Conservation (phyloP, 2,888 invertebrate species). For the Arrhopalites spinosus region DNA sequence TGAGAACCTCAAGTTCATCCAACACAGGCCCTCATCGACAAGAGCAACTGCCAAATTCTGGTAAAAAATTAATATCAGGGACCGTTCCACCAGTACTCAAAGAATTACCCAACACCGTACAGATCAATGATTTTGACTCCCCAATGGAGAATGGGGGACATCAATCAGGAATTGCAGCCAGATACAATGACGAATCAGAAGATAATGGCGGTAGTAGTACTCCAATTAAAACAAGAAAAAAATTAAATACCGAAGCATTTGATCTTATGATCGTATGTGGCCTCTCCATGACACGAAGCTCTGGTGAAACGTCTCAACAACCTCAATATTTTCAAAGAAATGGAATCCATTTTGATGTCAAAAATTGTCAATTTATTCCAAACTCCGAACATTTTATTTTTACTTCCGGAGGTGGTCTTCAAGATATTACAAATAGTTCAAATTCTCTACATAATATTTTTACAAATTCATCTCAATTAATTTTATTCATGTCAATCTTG, state of each 20-base stretch:
- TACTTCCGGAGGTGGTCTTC: background rate
- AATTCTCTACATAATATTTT: background rate
- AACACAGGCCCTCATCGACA: background rate
- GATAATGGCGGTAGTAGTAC: background rate
- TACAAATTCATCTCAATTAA: background rate
- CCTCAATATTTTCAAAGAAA: conserved; percentile 34
- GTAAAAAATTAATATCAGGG: background rate
- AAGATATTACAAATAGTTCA: background rate
- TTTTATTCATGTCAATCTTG: background rate
- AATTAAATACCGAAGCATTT: conserved; percentile 26
- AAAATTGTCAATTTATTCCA: conserved; percentile 34
- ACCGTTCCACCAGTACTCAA: conserved; percentile 6
- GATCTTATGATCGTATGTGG: conserved; percentile 37
- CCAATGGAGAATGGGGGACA: background rate
- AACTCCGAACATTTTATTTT: conserved; percentile 6
- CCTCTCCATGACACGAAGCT: conserved; percentile 13
- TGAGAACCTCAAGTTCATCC: background rate
- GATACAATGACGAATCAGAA: background rate
- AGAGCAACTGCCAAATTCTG: background rate
- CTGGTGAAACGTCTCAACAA: conserved; percentile 19
- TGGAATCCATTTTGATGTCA: conserved; percentile 31
- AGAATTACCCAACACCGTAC: background rate
- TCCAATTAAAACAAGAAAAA: background rate
- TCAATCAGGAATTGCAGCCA: background rate
- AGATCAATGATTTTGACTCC: conserved; percentile 8